phyloP scores from a whole-genome alignment of 2,113 vertebrate genomes.

The Hystrix cristata region DNA sequence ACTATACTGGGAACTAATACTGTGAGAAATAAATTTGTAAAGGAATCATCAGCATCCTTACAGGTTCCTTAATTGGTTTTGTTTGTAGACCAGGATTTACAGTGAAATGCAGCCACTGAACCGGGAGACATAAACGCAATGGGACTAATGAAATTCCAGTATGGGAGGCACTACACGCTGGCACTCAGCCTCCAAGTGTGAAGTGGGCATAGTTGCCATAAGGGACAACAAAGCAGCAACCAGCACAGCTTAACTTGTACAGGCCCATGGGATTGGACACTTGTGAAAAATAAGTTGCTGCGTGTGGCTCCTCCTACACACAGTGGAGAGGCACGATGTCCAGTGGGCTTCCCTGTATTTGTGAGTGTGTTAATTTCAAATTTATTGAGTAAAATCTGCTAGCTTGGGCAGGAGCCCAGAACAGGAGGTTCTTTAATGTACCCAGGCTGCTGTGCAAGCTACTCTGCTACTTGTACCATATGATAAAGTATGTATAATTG shows the following conservation, averaged over 20 bases:
- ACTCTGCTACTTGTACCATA: background rate
- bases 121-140: background rate
- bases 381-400: background rate
- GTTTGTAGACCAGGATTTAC: background rate
- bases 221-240: too few species aligned
- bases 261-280: background rate
- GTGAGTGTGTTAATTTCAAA: background rate
- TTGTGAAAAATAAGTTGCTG: background rate
- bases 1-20: background rate
- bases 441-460: background rate
- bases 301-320: background rate
- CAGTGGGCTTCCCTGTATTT: background rate
- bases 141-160: background rate
- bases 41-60: background rate
- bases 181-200: background rate
- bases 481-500: background rate
- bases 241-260: background rate
- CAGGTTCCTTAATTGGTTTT: background rate
- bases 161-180: rapidly evolving
- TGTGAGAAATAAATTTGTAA: background rate
- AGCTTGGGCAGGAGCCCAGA: background rate
- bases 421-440: background rate
- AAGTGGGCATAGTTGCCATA: background rate
- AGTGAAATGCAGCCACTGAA: background rate
- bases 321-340: background rate